A percentile compares a stretch with the other conserved stretches of the same genome.
phyloP scores from a whole-genome alignment of 1,140 invertebrate genomes.

The Trichonephila clavipes region DNA sequence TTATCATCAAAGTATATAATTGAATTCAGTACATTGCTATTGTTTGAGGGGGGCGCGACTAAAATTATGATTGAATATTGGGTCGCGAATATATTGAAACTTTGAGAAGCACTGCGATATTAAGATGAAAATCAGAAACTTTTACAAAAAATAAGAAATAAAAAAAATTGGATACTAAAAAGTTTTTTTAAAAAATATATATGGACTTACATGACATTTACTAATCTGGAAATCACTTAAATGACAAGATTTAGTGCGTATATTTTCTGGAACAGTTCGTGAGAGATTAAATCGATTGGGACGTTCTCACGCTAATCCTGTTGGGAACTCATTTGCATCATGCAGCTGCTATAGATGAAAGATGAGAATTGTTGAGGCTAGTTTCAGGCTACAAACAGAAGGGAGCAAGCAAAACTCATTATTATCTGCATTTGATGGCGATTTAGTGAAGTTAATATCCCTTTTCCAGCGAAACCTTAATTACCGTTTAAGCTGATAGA shows the following conservation, averaged over 20 bases:
- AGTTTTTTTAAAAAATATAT: too few relatives aligned
- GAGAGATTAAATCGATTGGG: slow-evolving; percentile 15
- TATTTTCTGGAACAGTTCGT: neutral
- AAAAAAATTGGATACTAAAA: too few relatives aligned
- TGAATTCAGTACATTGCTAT: too few relatives aligned
- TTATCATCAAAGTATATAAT: too few relatives aligned
- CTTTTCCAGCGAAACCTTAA: slow-evolving; percentile 27
- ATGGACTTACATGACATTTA: too few relatives aligned
- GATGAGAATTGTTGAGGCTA: slow-evolving; percentile 39
- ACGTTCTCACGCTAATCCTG: slow-evolving; percentile 13
- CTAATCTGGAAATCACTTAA: too few relatives aligned
- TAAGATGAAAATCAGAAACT: too few relatives aligned
- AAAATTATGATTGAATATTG: too few relatives aligned
- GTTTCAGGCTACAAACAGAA: neutral
- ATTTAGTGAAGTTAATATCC: slow-evolving; percentile 57
- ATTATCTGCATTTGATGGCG: slow-evolving; percentile 44
- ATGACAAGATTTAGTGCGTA: neutral
- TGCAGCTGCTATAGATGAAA: slow-evolving; percentile 30
- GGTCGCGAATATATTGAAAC: too few relatives aligned
- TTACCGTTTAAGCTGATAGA: slow-evolving; percentile 11
- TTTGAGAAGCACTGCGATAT: too few relatives aligned
- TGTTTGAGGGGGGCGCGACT: too few relatives aligned
- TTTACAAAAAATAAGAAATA: too few relatives aligned
- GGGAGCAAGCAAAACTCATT: slow-evolving; percentile 49
- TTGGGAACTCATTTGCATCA: slow-evolving; percentile 43